Base-by-base conservation (phyloP, 2,113 vertebrate species). In the Nymphicus hollandicus region DNA sequence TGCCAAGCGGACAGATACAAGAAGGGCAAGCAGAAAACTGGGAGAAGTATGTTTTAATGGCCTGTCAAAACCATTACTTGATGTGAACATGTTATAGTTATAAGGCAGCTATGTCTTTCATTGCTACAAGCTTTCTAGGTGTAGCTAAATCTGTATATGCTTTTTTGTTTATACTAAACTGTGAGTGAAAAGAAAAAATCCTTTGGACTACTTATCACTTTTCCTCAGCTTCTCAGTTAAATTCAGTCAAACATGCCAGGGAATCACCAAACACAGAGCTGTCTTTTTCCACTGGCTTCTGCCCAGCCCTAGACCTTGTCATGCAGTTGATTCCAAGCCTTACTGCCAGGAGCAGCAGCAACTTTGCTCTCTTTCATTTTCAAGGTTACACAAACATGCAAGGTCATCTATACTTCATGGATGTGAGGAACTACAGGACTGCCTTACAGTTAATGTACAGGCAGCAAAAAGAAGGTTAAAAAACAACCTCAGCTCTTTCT, bases 211-310 rank as follows among this genome's bases (percentile, higher is more conserved):
- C 83, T 90, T 76, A 68, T 85, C 44, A 24, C 44, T 91, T 86
- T 64, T 70, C 43, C 53, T 81, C 71, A 92, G 84, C 80, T 95
- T 87, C 90, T 89, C 89, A 77, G 52, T 80, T 77, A 94, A 92
- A 96, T 64, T 85, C 70, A 95, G 56, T 91, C 85, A 80, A 76
- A 82, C 73, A 31, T 71, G 76, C 81, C 80, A 82, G 46, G 65
- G 65, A 81, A 81, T 79, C 89, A 96, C 83, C 88, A 92, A 95
- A 88, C 47, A 85, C 70, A 91, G 80, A 91, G 58, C 74, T 97
- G 91, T 66, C 86, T 94, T 95, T 95, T 92, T 78, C 87, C 89
- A 60, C 58, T 74, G 91, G 91, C 94, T 96, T 95, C 91, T 95
- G 86, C 85, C 97, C 84, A 84, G 80, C 73, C 95, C 92, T 77